Evolutionary conservation across 1,140 invertebrate genomes (phyloP).

Genomic region (Papilio dardanus): DNA sequence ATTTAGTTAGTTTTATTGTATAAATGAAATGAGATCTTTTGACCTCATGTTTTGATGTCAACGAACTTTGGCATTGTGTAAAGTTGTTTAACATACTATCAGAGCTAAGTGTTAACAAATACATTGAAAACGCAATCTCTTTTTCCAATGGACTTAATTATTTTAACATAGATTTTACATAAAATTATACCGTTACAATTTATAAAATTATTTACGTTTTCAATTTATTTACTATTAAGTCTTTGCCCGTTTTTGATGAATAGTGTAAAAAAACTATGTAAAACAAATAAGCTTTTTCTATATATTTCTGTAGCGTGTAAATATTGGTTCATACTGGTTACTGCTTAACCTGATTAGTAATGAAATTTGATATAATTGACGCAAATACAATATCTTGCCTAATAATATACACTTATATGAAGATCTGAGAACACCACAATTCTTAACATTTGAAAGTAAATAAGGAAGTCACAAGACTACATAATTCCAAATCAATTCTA

Average conservation of each 20-base stretch:
- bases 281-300: too few relatives aligned
- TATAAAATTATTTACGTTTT: too few relatives aligned
- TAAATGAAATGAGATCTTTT: background rate
- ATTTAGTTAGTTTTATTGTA: background rate
- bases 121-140: background rate
- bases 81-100: background rate
- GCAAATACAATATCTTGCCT: too few relatives aligned
- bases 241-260: too few relatives aligned
- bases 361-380: too few relatives aligned
- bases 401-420: background rate
- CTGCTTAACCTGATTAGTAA: too few relatives aligned
- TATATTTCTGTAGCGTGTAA: too few relatives aligned
- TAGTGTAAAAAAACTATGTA: too few relatives aligned
- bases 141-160: background rate
- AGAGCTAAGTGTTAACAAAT: background rate
- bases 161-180: slow-evolving; percentile 31
- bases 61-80: slow-evolving; percentile 12
- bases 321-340: too few relatives aligned
- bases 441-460: background rate
- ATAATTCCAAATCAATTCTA: slow-evolving; percentile 8
- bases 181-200: too few relatives aligned
- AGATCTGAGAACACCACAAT: background rate
- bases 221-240: too few relatives aligned
- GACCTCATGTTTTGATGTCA: too few relatives aligned
- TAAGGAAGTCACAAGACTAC: slow-evolving; percentile 18